A percentile compares a stretch with the other conserved stretches of the same genome.
phyloP scores from a whole-genome alignment of 1,140 invertebrate species.

The Hesperophylax magnus region DNA sequence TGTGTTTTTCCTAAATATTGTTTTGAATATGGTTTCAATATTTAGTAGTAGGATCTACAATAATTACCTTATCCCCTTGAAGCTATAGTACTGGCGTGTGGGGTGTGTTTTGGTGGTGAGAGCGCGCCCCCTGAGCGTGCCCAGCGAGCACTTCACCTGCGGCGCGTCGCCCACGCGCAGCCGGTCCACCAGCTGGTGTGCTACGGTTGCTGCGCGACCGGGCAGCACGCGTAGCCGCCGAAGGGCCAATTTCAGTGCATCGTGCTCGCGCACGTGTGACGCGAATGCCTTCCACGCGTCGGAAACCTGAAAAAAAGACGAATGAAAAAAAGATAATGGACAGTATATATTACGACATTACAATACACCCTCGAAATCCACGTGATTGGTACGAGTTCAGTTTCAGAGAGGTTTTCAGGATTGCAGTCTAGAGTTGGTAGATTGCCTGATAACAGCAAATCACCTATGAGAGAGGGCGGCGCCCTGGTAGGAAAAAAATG shows the following conservation, averaged over 20 bases:
- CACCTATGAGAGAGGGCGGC: too few species aligned
- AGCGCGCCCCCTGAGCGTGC: slow-evolving; percentile 69
- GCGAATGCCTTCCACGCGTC: slow-evolving; percentile 67
- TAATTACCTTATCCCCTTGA: slow-evolving; percentile 71
- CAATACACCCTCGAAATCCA: too few species aligned
- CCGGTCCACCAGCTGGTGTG: slow-evolving; percentile 67
- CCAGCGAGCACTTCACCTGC: slow-evolving; percentile 65
- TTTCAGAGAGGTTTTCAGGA: too few species aligned
- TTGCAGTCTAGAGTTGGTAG: too few species aligned
- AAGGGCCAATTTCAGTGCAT: slow-evolving; percentile 66
- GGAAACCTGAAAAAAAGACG: slow-evolving; percentile 61
- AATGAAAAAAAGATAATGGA: too few species aligned
- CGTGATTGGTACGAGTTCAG: too few species aligned
- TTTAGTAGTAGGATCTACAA: too few species aligned
- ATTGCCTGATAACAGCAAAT: too few species aligned
- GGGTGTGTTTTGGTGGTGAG: slow-evolving; percentile 69
- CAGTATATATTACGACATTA: too few species aligned
- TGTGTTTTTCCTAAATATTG: too few species aligned
- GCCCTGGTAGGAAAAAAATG: too few species aligned
- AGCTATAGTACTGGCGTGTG: slow-evolving; percentile 71
- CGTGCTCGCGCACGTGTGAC: slow-evolving; percentile 67
- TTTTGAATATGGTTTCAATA: too few species aligned
- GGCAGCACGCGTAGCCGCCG: slow-evolving; percentile 66
- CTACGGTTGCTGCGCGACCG: slow-evolving; percentile 64
- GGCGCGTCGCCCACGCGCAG: slow-evolving; percentile 69